Base-by-base conservation (phyloP, 30 jellyfish, hydroid and myxozoan genomes). In the Hydra vulgaris region DNA sequence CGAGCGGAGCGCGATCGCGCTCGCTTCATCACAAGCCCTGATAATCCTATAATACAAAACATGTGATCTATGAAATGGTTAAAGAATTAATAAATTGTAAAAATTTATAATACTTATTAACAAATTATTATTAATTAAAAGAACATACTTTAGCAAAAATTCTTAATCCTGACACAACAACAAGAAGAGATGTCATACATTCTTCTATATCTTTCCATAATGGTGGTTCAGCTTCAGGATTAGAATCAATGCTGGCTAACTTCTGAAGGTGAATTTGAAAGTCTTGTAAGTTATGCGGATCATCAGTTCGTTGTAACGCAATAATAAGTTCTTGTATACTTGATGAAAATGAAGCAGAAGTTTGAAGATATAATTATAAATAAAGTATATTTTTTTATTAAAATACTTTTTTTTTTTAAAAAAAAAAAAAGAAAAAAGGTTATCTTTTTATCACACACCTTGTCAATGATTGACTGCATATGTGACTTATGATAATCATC, bases 401-500 rank as follows among this genome's bases (percentile, higher is more conserved):
- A n/a, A n/a, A n/a, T n/a, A n/a, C n/a, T n/a, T n/a, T n/a, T n/a
- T n/a, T n/a, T n/a, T n/a, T 12, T 40, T 12, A 40, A 40, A 40
- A 40, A 12, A 40, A 40, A n/a, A n/a, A n/a, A n/a, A n/a, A n/a
- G n/a, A n/a, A 3, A 12, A 3, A 40, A 40, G 61, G 61, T 3
- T 40, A 3, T 40, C 12, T 40, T 40, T 40, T 5, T 40, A 40
- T 40, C 12, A 40, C n/a, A 19, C 52, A 92, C 99, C 96, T 93
- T 93, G 78, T 93, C 99, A 78, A 93, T 93, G 76, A 93, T 93
- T 0, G 99, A 93, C 70, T 93, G 99, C 99, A 93, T 93, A 78
- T 93, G 99, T 4, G 99, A 93, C 55, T 93, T 93, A 82, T 88
- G 99, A 15, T 85, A 95, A 74, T 93, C 99, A 73, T 93, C 99